A percentile compares a stretch with the other conserved stretches of the same genome.
phyloP scores from a whole-genome alignment of 2,888 invertebrate species.

The Thera britannica region DNA sequence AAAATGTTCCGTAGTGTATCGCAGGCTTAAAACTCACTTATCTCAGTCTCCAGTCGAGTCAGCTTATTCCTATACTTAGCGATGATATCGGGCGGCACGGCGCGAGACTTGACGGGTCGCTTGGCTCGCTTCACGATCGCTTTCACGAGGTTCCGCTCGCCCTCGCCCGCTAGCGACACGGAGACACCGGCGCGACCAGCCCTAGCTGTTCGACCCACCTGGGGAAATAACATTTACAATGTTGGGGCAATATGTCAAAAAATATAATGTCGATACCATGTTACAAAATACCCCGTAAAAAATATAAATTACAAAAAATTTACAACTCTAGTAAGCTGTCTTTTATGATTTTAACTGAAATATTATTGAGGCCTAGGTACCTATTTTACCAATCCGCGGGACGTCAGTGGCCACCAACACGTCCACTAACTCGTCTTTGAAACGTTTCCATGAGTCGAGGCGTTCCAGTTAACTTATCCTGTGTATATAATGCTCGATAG shows the following conservation, averaged over 20 bases:
- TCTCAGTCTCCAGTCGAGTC: conserved; percentile 90
- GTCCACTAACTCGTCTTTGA: too few species aligned
- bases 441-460: too few species aligned
- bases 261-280: not conserved
- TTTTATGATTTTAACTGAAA: too few species aligned
- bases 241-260: too few species aligned
- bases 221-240: not conserved
- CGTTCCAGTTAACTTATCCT: too few species aligned
- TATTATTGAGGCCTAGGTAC: too few species aligned
- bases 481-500: conserved; percentile 98
- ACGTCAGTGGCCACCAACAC: too few species aligned
- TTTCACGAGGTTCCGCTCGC: conserved; percentile 95
- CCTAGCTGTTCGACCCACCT: conserved; percentile 97
- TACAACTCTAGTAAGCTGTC: too few species aligned
- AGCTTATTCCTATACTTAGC: conserved; percentile 93
- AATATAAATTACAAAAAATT: too few species aligned
- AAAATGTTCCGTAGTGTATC: too few species aligned
- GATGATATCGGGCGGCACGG: conserved; percentile 95
- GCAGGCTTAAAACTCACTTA: conserved; percentile 85
- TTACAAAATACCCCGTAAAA: too few species aligned
- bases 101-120: conserved; percentile 93
- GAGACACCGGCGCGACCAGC: conserved; percentile 97
- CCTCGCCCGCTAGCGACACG: conserved; percentile 97
- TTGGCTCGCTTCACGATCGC: conserved; percentile 94
- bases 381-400: too few species aligned